phyloP scores from a whole-genome alignment of 1,140 invertebrate species.

The Drosophila bifasciata region DNA sequence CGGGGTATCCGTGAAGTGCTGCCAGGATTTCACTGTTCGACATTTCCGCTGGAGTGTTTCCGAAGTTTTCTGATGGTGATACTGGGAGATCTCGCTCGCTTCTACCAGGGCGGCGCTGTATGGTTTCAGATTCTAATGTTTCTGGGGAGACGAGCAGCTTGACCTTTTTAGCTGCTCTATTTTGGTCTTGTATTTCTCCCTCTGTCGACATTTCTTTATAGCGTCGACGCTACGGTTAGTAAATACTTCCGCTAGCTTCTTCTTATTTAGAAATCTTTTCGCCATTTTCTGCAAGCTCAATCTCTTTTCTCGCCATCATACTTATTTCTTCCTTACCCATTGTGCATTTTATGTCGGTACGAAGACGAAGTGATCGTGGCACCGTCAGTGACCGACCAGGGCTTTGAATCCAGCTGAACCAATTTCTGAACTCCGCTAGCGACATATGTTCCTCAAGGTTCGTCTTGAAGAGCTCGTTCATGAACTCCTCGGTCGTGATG shows the following conservation, averaged over 20 bases:
- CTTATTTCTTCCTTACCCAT: conserved; percentile 2
- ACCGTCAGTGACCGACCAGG: too few species aligned
- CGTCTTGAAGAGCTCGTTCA: too few species aligned
- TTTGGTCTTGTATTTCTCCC: not conserved
- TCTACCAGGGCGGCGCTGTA: not conserved
- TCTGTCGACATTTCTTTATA: conserved; percentile 4
- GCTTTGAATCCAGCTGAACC: too few species aligned
- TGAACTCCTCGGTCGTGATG: too few species aligned
- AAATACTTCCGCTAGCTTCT: not conserved
- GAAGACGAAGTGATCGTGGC: not conserved
- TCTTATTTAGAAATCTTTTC: not conserved
- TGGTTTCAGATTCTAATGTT: too few species aligned
- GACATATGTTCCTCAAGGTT: too few species aligned
- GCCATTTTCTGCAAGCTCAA: conserved; percentile 1
- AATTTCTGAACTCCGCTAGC: too few species aligned
- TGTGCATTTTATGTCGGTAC: not conserved
- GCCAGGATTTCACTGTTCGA: conserved; percentile 3
- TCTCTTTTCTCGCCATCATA: conserved; percentile 4
- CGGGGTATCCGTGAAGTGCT: not conserved
- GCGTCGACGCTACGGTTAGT: conserved; percentile 1
- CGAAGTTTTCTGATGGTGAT: not conserved
- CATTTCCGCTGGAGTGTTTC: conserved; percentile 8
- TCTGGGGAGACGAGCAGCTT: conserved; percentile 3
- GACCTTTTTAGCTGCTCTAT: conserved; percentile 1
- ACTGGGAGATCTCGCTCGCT: not conserved